A percentile compares a stretch with the other conserved stretches of the same genome.
phyloP scores from a whole-genome alignment of 2,113 vertebrate species.

The Lasiurus cinereus region DNA sequence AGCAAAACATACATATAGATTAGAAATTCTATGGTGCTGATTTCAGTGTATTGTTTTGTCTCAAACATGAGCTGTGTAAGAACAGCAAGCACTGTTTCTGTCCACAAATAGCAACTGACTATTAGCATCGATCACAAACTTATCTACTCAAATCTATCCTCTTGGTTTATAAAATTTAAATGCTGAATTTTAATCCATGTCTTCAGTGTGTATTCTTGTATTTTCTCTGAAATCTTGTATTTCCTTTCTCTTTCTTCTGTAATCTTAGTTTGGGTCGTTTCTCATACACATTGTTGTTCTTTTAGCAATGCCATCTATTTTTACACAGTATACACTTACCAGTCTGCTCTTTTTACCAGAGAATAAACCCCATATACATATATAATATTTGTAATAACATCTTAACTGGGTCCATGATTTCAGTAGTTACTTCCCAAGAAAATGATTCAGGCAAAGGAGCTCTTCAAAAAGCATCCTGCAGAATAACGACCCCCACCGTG shows the following conservation, averaged over 20 bases:
- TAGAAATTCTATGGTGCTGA: neutral
- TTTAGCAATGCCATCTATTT: neutral
- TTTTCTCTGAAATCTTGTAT: neutral
- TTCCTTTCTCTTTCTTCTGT: neutral
- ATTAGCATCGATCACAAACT: neutral
- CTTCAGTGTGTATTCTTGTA: neutral
- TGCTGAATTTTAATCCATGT: neutral
- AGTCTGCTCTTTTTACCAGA: neutral
- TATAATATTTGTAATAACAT: neutral
- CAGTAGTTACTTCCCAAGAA: neutral
- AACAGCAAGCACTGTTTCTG: neutral
- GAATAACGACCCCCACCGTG: accelerated
- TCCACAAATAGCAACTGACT: neutral
- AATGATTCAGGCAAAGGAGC: neutral
- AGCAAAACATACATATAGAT: neutral
- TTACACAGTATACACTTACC: neutral
- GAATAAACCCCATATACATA: neutral
- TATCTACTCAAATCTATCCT: neutral
- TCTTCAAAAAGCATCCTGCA: neutral
- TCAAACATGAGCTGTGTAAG: neutral
- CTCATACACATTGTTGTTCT: neutral
- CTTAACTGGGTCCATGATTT: neutral
- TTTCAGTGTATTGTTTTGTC: neutral
- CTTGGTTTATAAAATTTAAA: neutral
- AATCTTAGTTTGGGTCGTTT: neutral